These are phyloP conservation scores for Pseudonaja textilis DNA, from an alignment of 2,113 vertebrate species.

Conservation along the genomic window DNA sequence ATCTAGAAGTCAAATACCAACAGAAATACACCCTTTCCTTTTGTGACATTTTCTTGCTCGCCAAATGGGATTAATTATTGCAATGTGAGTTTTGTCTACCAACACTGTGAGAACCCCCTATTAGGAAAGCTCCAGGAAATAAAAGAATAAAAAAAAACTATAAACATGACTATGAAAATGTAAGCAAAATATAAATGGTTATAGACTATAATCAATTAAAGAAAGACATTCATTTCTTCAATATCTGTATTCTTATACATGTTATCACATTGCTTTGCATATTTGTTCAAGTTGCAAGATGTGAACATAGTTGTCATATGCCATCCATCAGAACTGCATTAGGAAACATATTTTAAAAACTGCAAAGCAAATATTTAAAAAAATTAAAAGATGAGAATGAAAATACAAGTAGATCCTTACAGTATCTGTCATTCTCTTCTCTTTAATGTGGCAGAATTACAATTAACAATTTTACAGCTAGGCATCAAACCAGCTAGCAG, in stretches of 20 bases:
- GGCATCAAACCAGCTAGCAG: neutral
- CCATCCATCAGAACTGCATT: neutral
- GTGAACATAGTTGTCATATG: neutral
- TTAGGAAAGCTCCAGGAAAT: neutral
- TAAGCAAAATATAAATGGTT: neutral
- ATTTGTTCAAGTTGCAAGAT: neutral
- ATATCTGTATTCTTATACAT: neutral
- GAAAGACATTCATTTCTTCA: neutral
- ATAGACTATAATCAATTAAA: neutral
- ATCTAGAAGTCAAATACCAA: neutral
- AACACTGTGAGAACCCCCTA: neutral
- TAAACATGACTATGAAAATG: neutral
- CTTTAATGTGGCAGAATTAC: neutral
- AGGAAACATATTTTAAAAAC: neutral
- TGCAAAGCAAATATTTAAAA: neutral
- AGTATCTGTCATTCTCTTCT: neutral
- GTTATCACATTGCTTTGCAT: neutral
- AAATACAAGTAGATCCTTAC: neutral
- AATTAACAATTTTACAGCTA: neutral
- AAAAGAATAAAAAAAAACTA: neutral
- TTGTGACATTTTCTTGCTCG: neutral
- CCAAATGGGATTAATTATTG: neutral
- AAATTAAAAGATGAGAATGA: neutral
- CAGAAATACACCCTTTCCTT: neutral
- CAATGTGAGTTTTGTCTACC: neutral